These are phyloP conservation scores for Phenganax stokvisi DNA, from an alignment of 92 coral and sea anemone genomes.

Conservation along the genomic window DNA sequence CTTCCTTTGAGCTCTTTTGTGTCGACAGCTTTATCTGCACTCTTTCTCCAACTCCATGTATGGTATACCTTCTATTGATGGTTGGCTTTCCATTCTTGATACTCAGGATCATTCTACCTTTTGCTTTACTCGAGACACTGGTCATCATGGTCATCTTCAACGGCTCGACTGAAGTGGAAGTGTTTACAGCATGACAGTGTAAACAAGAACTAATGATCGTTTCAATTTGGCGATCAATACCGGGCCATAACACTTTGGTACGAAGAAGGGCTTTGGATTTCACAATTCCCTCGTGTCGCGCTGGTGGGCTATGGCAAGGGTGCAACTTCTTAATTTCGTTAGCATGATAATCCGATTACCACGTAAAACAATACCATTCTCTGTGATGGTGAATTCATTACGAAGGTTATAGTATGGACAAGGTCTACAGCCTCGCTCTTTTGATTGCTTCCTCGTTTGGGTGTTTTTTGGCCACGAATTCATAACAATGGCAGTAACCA, in stretches of 20 bases:
- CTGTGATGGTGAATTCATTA: background rate
- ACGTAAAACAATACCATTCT: background rate
- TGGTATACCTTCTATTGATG: too few relatives aligned
- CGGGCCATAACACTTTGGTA: slow-evolving; percentile 21
- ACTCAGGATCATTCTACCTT: too few relatives aligned
- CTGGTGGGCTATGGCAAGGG: background rate
- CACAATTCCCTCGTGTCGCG: background rate
- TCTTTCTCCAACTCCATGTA: too few relatives aligned
- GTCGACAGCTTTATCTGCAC: too few relatives aligned
- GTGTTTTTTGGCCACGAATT: background rate
- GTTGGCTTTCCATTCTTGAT: too few relatives aligned
- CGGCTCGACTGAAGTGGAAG: background rate
- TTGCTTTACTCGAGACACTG: too few relatives aligned
- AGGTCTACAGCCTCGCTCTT: background rate
- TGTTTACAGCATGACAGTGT: slow-evolving; percentile 8
- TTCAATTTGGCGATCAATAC: slow-evolving; percentile 10
- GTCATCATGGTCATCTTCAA: too few relatives aligned
- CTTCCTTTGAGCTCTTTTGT: too few relatives aligned
- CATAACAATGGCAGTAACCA: slow-evolving; percentile 1
- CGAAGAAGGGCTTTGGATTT: background rate
- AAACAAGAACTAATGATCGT: background rate
- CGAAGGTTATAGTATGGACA: background rate
- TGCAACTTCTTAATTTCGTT: background rate
- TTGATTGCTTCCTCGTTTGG: background rate
- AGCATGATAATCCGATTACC: background rate